These are phyloP conservation scores for Gambusia yucatana DNA, from an alignment of 2,797 vertebrate species.

Conservation along the genomic window DNA sequence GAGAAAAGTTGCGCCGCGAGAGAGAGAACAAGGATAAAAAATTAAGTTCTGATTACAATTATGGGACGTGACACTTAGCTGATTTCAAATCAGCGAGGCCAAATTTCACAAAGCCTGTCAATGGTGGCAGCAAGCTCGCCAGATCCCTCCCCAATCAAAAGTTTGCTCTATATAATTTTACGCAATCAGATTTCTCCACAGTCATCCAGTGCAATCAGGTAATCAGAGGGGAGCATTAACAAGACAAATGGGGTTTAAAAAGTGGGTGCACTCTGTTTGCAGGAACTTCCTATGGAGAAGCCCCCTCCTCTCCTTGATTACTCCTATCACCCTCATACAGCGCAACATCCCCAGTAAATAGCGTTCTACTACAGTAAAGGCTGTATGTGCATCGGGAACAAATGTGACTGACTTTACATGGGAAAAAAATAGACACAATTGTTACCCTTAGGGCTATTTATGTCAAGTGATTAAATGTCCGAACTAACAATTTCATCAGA, in stretches of 20 bases:
- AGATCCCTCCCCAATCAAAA: slow-evolving; percentile 88
- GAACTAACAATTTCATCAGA: slow-evolving; percentile 42
- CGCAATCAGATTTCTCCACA: slow-evolving; percentile 90
- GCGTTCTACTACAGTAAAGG: slow-evolving; percentile 64
- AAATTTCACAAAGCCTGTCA: slow-evolving; percentile 85
- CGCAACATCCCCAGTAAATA: slow-evolving; percentile 72
- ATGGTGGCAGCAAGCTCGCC: slow-evolving; percentile 80
- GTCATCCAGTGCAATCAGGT: slow-evolving; percentile 90
- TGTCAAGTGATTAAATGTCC: slow-evolving; percentile 72
- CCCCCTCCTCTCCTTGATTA: slow-evolving; percentile 78
- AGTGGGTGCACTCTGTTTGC: slow-evolving; percentile 87
- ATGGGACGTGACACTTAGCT: slow-evolving; percentile 84
- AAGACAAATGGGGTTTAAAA: slow-evolving; percentile 88
- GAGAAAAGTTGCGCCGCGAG: slow-evolving; percentile 76
- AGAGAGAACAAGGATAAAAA: slow-evolving; percentile 77
- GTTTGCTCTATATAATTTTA: slow-evolving; percentile 89
- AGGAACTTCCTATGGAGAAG: slow-evolving; percentile 86
- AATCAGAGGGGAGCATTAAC: slow-evolving; percentile 89
- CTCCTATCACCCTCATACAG: slow-evolving; percentile 82
- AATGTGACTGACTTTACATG: slow-evolving; percentile 71
- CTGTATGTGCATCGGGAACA: slow-evolving; percentile 51
- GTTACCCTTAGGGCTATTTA: slow-evolving; percentile 65
- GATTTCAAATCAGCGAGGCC: slow-evolving; percentile 87
- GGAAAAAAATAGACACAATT: slow-evolving; percentile 52
- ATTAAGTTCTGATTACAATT: slow-evolving; percentile 88